Conservation (phyloP, 2,797 vertebrate species). For the Sebastes dallii region DNA sequence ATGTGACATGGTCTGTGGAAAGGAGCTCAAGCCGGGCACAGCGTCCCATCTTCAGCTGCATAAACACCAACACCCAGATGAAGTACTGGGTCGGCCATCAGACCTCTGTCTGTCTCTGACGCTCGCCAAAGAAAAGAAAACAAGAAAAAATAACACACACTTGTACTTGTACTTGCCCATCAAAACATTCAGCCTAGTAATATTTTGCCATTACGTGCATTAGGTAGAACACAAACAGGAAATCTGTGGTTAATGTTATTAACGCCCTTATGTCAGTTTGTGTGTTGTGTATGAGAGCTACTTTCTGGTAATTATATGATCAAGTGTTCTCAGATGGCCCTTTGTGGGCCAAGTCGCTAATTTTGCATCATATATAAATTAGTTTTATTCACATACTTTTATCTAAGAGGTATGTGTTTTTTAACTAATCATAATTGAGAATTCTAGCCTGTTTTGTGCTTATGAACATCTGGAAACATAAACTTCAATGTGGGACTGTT, state of each 20-base stretch:
- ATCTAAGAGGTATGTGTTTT: neutral
- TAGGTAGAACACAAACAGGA: slow-evolving; percentile 56
- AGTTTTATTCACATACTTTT: neutral
- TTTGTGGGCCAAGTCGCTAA: neutral
- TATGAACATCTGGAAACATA: neutral
- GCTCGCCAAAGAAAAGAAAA: slow-evolving; percentile 41
- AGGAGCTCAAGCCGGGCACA: slow-evolving; percentile 60
- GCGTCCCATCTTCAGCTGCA: slow-evolving; percentile 70
- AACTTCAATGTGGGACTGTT: neutral
- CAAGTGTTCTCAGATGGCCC: neutral
- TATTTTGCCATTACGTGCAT: slow-evolving; percentile 39
- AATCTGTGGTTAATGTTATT: slow-evolving; percentile 48
- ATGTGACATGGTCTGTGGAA: slow-evolving; percentile 45
- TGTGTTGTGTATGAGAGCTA: slow-evolving; percentile 14
- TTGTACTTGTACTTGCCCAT: neutral
- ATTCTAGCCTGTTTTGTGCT: neutral
- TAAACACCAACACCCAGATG: slow-evolving; percentile 68
- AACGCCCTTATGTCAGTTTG: slow-evolving; percentile 30
- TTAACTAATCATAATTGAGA: neutral
- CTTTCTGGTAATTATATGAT: slow-evolving; percentile 34
- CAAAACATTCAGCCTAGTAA: slow-evolving; percentile 44
- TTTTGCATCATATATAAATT: neutral
- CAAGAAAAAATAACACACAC: neutral
- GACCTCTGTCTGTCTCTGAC: slow-evolving; percentile 19
- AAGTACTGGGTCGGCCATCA: slow-evolving; percentile 12